A percentile compares a stretch with the other conserved stretches of the same genome.
These are phyloP conservation scores for Capitulum mitella DNA, from an alignment of 2,888 invertebrate species.

Conservation along the genomic window DNA sequence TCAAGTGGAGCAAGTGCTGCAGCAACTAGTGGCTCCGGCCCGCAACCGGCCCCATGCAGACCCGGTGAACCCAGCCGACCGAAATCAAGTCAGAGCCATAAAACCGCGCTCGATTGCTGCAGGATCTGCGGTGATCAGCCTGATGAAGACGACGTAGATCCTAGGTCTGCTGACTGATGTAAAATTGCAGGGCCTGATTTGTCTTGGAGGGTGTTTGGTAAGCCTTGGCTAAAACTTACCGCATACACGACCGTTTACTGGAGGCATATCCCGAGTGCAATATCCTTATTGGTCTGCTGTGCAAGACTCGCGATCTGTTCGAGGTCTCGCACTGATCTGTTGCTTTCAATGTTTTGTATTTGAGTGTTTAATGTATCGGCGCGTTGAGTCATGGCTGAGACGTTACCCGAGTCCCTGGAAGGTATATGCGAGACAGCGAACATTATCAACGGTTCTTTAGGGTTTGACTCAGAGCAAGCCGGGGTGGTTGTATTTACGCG, in stretches of 20 bases:
- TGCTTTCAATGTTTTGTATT: background rate
- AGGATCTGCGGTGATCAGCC: background rate
- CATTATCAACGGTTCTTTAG: background rate
- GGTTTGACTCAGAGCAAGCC: background rate
- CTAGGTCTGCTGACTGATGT: background rate
- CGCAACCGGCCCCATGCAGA: background rate
- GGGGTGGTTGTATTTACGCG: background rate
- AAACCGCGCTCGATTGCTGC: background rate
- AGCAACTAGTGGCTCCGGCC: background rate
- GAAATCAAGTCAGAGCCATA: no score
- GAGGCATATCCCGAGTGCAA: no score
- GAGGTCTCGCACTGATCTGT: background rate
- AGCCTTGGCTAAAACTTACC: no score
- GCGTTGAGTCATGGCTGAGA: background rate
- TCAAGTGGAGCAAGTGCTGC: conserved; percentile 10
- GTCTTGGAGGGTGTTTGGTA: no score
- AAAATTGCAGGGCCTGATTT: no score
- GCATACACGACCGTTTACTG: no score
- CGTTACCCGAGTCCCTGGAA: background rate
- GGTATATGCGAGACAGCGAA: no score
- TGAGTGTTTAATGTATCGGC: background rate
- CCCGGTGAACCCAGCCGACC: no score
- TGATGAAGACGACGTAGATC: background rate
- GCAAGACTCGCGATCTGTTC: background rate
- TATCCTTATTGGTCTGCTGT: background rate